Base-by-base conservation (phyloP, 2,797 vertebrate genomes). In the Vipera latastei region DNA sequence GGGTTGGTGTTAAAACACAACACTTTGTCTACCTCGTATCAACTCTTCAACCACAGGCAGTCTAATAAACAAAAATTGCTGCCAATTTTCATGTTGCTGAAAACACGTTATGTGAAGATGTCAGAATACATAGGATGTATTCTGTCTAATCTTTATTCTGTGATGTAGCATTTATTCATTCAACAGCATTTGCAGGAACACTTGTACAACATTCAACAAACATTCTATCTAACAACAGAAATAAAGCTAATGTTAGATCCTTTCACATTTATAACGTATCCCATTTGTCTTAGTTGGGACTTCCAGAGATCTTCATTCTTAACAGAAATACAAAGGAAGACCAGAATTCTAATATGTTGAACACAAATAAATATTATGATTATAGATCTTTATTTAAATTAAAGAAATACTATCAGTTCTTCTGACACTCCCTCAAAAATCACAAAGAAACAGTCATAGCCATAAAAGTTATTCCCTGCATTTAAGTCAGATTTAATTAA, bases 1-100 rank as follows among this genome's bases (percentile, higher is more conserved):
- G 95, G 93, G 96, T 96, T 97, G 95, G 94, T 97, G 95, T 95
- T 89, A 95, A 97, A 96, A 95, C 96, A 94, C 94, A 96, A 95
- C 93, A 20, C 95, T 96, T 95, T 78, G 95, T 94, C 96, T 96
- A 95, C 95, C 95, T 95, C 94, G 94, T 92, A 96, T 95, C 90
- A 95, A 93, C 89, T 96, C 90, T 89, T 94, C 94, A 92, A 94
- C 95, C 95, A 93, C 94, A 93, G 92, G 95, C 93, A 95, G 94
- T 92, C 94, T 94, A 96, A 95, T 95, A 96, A 96, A 96, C 96
- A 96, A 94, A 94, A 96, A 93, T 94, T 95, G 91, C 93, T 95
- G 93, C 91, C 93, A 96, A 96, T 96, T 95, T 96, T 96, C 94
- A 96, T 92, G 90, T 86, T 96, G 95, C 95, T 96, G 95, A 97